Evolutionary conservation across 2,888 invertebrate species (phyloP).

Genomic region (Drosophila parthenogenetica): DNA sequence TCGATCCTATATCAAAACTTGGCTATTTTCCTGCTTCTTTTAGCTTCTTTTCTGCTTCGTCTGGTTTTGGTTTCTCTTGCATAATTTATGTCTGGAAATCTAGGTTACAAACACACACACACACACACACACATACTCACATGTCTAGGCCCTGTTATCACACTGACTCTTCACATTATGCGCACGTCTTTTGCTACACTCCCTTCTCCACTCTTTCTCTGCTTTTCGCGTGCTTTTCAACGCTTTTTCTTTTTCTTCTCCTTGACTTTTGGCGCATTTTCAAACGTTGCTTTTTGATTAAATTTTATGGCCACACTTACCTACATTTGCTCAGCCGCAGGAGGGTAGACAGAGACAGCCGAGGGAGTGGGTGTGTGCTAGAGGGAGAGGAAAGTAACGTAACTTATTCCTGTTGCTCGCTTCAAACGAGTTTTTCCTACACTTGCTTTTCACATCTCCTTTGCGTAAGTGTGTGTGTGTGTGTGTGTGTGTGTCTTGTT

Average conservation of each 20-base stretch:
- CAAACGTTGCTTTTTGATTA: slow-evolving; percentile 72
- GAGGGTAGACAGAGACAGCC: slow-evolving; percentile 18
- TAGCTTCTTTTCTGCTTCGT: slow-evolving; percentile 6
- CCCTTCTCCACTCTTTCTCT: slow-evolving; percentile 16
- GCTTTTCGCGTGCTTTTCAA: slow-evolving; percentile 29
- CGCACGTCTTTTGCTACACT: slow-evolving; percentile 51
- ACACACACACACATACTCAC: slow-evolving; percentile 22
- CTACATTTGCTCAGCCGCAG: slow-evolving; percentile 31
- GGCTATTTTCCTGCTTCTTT: slow-evolving; percentile 11
- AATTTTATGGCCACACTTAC: slow-evolving; percentile 63
- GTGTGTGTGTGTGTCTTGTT: slow-evolving; percentile 38
- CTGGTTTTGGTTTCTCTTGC: slow-evolving; percentile 68
- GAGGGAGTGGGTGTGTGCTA: slow-evolving; percentile 19
- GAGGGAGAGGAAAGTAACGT: slow-evolving; percentile 17
- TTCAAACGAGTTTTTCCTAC: slow-evolving; percentile 74
- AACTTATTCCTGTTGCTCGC: slow-evolving; percentile 43
- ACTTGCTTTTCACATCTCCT: slow-evolving; percentile 79
- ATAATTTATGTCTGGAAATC: slow-evolving; percentile 78
- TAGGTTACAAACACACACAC: slow-evolving; percentile 66
- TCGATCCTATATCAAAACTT: slow-evolving; percentile 38
- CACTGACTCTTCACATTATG: slow-evolving; percentile 63
- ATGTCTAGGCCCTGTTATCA: slow-evolving; percentile 58
- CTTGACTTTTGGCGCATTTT: slow-evolving; percentile 72
- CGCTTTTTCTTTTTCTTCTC: slow-evolving; percentile 32
- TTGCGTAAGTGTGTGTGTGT: slow-evolving; percentile 35